Evolutionary conservation across 2,113 vertebrate species (phyloP).

Genomic region (Hystrix cristata): DNA sequence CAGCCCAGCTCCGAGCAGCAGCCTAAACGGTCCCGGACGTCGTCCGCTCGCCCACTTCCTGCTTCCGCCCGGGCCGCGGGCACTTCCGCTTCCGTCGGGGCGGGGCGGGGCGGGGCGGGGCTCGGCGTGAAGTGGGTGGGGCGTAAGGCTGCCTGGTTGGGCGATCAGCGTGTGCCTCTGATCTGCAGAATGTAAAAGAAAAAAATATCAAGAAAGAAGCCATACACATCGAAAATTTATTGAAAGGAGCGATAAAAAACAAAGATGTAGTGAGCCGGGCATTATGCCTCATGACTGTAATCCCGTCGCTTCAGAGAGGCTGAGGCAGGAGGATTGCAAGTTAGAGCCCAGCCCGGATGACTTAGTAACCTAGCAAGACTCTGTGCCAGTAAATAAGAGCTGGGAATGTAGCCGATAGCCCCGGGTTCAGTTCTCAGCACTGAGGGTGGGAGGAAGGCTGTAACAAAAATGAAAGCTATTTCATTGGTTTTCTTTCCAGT

Average conservation of each 20-base stretch:
- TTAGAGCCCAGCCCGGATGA: background rate
- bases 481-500: background rate
- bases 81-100: conserved; percentile 59
- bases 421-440: background rate
- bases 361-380: background rate
- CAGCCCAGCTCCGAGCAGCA: accelerated
- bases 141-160: too few species aligned
- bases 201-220: background rate
- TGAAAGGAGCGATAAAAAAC: background rate
- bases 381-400: too few species aligned
- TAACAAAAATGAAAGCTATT: background rate
- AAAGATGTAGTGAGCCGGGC: background rate
- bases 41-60: background rate
- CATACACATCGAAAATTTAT: background rate
- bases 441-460: background rate
- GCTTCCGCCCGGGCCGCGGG: conserved; percentile 17
- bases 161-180: too few species aligned
- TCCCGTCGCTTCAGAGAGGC: background rate
- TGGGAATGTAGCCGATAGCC: too few species aligned
- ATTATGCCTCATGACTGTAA: too few species aligned
- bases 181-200: background rate
- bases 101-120: background rate
- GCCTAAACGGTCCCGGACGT: accelerated
- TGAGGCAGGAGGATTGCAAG: background rate
- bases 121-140: accelerated